Conservation (phyloP, 30 jellyfish, hydroid and myxozoan genomes). For the Phacellophora camtschatica region DNA sequence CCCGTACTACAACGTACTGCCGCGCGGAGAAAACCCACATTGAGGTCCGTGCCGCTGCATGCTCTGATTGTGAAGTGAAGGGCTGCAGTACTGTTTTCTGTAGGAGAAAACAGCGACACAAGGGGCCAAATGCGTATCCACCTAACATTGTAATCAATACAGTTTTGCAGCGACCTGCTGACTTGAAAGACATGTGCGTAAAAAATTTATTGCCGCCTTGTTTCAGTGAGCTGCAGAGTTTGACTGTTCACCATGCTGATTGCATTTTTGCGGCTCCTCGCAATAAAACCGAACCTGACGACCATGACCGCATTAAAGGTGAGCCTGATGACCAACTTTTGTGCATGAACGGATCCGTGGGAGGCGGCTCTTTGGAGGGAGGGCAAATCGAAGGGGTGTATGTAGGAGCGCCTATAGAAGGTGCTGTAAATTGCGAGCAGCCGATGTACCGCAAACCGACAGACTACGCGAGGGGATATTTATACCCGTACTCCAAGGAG, state of each 20-base stretch:
- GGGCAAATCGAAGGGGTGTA: neutral
- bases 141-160: conserved; percentile 93
- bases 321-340: conserved; percentile 23
- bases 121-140: conserved; percentile 97
- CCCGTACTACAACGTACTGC: conserved; percentile 98
- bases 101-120: conserved; percentile 89
- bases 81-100: conserved; percentile 97
- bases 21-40: conserved; percentile 97
- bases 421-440: conserved; percentile 1
- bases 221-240: conserved; percentile 90
- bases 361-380: too few relatives aligned
- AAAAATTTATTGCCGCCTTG: conserved; percentile 85
- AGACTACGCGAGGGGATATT: conserved; percentile 97
- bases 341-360: too few relatives aligned
- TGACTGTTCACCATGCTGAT: conserved; percentile 97
- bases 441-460: conserved; percentile 78
- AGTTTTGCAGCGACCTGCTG: conserved; percentile 76
- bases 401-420: too few relatives aligned
- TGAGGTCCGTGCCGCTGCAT: conserved; percentile 94
- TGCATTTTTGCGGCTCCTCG: conserved; percentile 91
- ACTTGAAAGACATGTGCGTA: conserved; percentile 87
- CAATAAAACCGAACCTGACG: neutral
- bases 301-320: neutral
- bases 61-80: conserved; percentile 87
- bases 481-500: conserved; percentile 87